A percentile compares a stretch with the other conserved stretches of the same genome.
Conservation (phyloP, 1,140 invertebrate species). For the Pissodes strobi region DNA sequence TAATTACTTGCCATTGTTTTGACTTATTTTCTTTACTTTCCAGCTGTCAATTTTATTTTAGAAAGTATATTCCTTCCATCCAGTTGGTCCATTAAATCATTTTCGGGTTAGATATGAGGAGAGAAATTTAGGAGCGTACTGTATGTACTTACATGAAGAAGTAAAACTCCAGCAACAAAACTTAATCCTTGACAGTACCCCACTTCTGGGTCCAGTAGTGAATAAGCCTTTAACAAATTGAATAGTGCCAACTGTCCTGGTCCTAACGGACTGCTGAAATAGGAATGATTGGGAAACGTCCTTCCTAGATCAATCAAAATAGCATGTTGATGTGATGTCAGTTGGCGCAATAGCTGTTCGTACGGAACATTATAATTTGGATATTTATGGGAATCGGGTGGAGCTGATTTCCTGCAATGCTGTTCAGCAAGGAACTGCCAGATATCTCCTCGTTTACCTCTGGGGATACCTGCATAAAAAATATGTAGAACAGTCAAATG, state of each 20-base stretch:
- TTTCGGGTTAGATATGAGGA: too few species aligned
- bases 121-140: too few species aligned
- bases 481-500: too few species aligned
- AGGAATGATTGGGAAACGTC: constrained; percentile 93
- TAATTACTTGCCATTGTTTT: too few species aligned
- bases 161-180: constrained; percentile 90
- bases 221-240: constrained; percentile 95
- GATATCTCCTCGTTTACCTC: constrained; percentile 83
- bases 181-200: constrained; percentile 96
- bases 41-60: too few species aligned
- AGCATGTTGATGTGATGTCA: constrained; percentile 93
- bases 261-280: constrained; percentile 84
- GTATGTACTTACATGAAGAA: constrained; percentile 93
- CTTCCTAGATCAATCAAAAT: constrained; percentile 91
- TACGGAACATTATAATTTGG: constrained; percentile 87
- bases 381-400: constrained; percentile 69
- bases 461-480: constrained; percentile 74
- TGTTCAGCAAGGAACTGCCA: constrained; percentile 90
- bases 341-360: constrained; percentile 77
- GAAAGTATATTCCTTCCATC: too few species aligned
- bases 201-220: constrained; percentile 89
- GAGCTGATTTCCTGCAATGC: constrained; percentile 70
- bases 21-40: too few species aligned
- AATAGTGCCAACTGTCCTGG: constrained; percentile 91
- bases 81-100: too few species aligned